phyloP scores from a whole-genome alignment of 2,797 vertebrate species.

The Threskiornis aethiopicus region DNA sequence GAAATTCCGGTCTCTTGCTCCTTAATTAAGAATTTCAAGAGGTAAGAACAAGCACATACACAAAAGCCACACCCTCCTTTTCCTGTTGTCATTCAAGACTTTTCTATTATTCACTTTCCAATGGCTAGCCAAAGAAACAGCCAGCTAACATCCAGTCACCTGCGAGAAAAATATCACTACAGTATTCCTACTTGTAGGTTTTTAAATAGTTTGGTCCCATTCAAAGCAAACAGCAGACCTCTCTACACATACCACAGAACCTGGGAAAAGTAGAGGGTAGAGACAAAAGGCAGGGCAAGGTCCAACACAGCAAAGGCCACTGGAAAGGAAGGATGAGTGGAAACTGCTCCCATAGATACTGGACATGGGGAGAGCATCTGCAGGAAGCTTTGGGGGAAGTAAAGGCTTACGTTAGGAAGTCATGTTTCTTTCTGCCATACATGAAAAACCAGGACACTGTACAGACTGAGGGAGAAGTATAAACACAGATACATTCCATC shows the following conservation, averaged over 20 bases:
- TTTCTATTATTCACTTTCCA: neutral
- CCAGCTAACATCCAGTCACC: conserved; percentile 13
- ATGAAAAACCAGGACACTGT: conserved; percentile 14
- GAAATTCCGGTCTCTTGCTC: neutral
- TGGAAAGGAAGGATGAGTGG: conserved; percentile 41
- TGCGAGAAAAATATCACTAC: conserved; percentile 15
- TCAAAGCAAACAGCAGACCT: conserved; percentile 63
- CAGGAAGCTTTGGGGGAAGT: conserved; percentile 35
- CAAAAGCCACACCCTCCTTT: conserved; percentile 30
- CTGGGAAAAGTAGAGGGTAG: neutral
- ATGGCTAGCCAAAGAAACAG: neutral
- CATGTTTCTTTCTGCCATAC: neutral
- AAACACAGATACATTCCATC: conserved; percentile 12
- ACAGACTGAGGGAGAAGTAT: neutral
- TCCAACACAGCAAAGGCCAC: neutral
- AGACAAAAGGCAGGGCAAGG: neutral
- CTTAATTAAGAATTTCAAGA: conserved; percentile 32
- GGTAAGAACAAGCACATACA: conserved; percentile 24
- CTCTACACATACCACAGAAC: neutral
- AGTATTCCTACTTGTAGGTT: conserved; percentile 17
- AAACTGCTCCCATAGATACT: neutral
- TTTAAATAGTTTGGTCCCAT: conserved; percentile 35
- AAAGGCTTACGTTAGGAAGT: neutral
- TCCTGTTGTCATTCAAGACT: conserved; percentile 37
- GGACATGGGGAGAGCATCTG: neutral